phyloP scores from a whole-genome alignment of 2,888 invertebrate genomes.

The Drosophila lacicola region DNA sequence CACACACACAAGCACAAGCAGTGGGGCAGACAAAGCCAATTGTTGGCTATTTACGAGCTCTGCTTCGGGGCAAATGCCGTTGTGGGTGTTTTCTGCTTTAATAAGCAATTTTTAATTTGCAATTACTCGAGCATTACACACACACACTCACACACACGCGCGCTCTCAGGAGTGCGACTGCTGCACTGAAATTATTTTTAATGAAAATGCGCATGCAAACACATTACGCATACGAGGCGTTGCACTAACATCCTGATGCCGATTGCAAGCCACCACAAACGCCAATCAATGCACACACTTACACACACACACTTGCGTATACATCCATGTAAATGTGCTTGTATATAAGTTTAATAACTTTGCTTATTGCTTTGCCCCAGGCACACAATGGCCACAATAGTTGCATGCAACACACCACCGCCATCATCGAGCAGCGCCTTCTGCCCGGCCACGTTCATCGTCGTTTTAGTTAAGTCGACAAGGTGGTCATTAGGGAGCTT shows the following conservation, averaged over 20 bases:
- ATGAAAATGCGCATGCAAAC: constrained; percentile 68
- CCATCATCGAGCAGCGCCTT: neutral
- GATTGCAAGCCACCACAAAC: constrained; percentile 39
- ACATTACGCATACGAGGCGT: constrained; percentile 73
- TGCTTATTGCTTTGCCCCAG: constrained; percentile 57
- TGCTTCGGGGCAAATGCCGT: constrained; percentile 24
- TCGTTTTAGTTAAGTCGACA: constrained; percentile 52
- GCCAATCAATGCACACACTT: constrained; percentile 49
- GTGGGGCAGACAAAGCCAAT: constrained; percentile 44
- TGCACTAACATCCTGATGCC: constrained; percentile 47
- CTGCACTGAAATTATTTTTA: constrained; percentile 68
- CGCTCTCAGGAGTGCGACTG: neutral
- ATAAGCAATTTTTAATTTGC: constrained; percentile 81
- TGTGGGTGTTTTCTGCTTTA: constrained; percentile 66
- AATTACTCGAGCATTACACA: constrained; percentile 67
- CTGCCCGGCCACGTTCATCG: neutral
- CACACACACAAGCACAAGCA: constrained; percentile 11
- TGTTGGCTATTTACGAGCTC: constrained; percentile 58
- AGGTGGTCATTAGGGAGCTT: constrained; percentile 68
- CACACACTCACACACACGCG: neutral
- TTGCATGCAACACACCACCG: constrained; percentile 11
- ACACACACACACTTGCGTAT: constrained; percentile 13
- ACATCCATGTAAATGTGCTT: constrained; percentile 8
- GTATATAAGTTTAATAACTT: constrained; percentile 73
- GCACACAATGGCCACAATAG: constrained; percentile 29